phyloP scores from a whole-genome alignment of 1,140 invertebrate genomes.

The Macrosteles quadrilineatus region DNA sequence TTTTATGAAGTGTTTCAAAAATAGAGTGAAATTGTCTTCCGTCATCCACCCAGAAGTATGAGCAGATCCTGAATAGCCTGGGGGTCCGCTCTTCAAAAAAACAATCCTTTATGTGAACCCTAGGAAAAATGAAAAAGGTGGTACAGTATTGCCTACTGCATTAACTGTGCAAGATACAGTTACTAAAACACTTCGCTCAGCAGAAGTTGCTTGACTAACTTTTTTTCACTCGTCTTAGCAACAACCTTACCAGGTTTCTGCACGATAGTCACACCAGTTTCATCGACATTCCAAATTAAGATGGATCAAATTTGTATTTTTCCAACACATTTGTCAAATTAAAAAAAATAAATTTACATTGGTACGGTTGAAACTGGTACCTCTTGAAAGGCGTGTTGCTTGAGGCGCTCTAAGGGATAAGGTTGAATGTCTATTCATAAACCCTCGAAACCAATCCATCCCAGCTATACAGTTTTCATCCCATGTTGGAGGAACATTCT shows the following conservation, averaged over 20 bases:
- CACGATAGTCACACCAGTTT: constrained; percentile 48
- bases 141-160: constrained; percentile 46
- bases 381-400: constrained; percentile 47
- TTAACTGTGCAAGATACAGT: constrained; percentile 42
- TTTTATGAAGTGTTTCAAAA: constrained; percentile 12
- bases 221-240: constrained; percentile 42
- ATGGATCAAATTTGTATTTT: constrained; percentile 40
- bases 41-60: constrained; percentile 52
- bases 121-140: constrained; percentile 50
- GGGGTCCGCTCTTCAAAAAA: constrained; percentile 52
- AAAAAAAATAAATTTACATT: constrained; percentile 46
- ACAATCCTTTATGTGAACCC: constrained; percentile 48
- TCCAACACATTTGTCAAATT: constrained; percentile 43
- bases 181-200: constrained; percentile 43
- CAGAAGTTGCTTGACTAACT: constrained; percentile 44
- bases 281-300: constrained; percentile 50
- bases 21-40: constrained; percentile 45
- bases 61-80: constrained; percentile 44
- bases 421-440: constrained; percentile 44
- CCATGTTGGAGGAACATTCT: constrained; percentile 28
- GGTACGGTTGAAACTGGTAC: constrained; percentile 47
- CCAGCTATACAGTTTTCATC: constrained; percentile 41
- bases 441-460: constrained; percentile 46
- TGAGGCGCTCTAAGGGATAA: constrained; percentile 47
- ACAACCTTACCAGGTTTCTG: constrained; percentile 45